phyloP scores from a whole-genome alignment of 2,888 invertebrate genomes.

The Microctonus hyperodae region DNA sequence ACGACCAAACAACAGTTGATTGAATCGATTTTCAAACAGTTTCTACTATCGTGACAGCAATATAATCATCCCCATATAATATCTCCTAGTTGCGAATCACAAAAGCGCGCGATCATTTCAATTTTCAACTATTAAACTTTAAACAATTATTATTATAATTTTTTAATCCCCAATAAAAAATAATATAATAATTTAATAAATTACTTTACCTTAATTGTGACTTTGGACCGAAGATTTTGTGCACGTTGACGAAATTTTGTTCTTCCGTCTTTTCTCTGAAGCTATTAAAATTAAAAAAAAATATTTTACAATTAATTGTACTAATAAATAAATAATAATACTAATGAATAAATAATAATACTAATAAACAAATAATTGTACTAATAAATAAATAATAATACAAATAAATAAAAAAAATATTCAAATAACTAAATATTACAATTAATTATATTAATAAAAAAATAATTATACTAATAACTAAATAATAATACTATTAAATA shows the following conservation, averaged over 20 bases:
- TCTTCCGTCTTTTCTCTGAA: conserved; percentile 36
- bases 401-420: no score
- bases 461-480: no score
- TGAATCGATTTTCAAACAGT: conserved; percentile 9
- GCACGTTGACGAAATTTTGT: conserved; percentile 36
- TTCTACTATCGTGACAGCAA: conserved; percentile 4
- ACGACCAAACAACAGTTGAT: conserved; percentile 18
- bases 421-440: background rate
- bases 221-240: conserved; percentile 16
- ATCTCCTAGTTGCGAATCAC: background rate
- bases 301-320: no score
- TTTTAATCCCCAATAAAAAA: background rate
- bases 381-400: no score
- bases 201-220: conserved; percentile 36
- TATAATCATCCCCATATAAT: conserved; percentile 14
- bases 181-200: background rate
- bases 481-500: no score
- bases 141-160: background rate
- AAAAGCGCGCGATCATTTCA: conserved; percentile 32
- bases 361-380: no score
- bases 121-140: conserved; percentile 8
- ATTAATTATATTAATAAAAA: background rate
- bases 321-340: no score
- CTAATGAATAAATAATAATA: no score
- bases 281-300: conserved; percentile 23